Conservation (phyloP, 1,140 invertebrate species). For the Drosophila carrolli region DNA sequence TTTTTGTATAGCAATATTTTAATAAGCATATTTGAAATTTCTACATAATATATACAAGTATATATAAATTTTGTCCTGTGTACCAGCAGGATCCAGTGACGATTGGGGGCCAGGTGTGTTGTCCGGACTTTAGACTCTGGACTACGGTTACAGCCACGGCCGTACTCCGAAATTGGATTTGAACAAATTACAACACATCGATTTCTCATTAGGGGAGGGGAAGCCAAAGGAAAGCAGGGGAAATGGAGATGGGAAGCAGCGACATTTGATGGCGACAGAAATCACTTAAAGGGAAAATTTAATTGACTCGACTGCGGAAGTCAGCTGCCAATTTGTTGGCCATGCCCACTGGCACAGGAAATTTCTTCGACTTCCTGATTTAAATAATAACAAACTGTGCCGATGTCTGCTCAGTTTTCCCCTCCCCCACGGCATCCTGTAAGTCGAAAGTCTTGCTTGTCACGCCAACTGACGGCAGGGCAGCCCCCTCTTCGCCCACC, state of each 20-base stretch:
- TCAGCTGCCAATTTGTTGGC: slow-evolving; percentile 76
- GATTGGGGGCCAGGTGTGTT: slow-evolving; percentile 52
- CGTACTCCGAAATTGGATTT: slow-evolving; percentile 60
- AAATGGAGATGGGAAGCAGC: slow-evolving; percentile 25
- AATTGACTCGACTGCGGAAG: slow-evolving; percentile 71
- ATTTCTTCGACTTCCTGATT: slow-evolving; percentile 84
- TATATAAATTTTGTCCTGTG: neutral
- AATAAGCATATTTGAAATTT: too few relatives aligned
- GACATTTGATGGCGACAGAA: slow-evolving; percentile 75
- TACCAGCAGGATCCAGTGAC: slow-evolving; percentile 25
- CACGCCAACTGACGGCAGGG: slow-evolving; percentile 73
- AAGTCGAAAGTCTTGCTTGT: slow-evolving; percentile 66
- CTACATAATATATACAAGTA: too few relatives aligned
- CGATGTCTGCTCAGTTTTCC: slow-evolving; percentile 40
- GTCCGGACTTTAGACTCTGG: slow-evolving; percentile 29
- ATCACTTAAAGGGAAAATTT: slow-evolving; percentile 81
- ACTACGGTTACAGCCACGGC: slow-evolving; percentile 21
- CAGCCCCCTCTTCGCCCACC: neutral
- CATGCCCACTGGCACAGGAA: slow-evolving; percentile 67
- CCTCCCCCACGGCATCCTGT: slow-evolving; percentile 18
- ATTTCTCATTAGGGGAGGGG: slow-evolving; percentile 68
- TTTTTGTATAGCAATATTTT: too few relatives aligned
- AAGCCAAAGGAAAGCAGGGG: neutral
- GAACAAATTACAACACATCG: slow-evolving; percentile 70
- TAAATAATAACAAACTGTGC: slow-evolving; percentile 83